Percentiles rank a stretch among this genome's conserved stretches.
Evolutionary conservation across 2,113 vertebrate species (phyloP).

Genomic region (Entosphenus tridentatus): DNA sequence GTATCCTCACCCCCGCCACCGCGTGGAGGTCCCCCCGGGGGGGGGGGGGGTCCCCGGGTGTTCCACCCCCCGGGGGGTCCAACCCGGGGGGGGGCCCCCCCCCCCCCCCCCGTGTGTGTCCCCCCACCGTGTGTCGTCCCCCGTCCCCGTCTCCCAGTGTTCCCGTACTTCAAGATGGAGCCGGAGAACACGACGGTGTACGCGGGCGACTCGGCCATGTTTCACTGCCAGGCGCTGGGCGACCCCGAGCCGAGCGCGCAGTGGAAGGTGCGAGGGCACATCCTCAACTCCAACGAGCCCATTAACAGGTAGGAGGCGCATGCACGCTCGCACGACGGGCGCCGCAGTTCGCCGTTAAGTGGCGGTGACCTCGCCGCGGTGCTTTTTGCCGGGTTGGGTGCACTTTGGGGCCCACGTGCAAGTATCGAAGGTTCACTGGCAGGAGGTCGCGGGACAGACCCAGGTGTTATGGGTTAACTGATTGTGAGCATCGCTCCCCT

Average conservation of each 20-base stretch:
- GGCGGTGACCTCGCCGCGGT: no score
- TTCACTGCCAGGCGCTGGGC: constrained; percentile 74
- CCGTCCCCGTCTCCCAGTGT: constrained; percentile 28
- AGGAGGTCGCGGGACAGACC: no score
- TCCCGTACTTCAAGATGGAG: constrained; percentile 55
- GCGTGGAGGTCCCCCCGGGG: no score
- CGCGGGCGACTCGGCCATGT: constrained; percentile 68
- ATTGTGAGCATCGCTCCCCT: no score
- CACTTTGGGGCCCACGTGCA: not conserved
- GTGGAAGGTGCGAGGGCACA: constrained; percentile 72
- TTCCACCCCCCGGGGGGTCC: no score
- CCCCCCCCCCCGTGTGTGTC: fast-evolving
- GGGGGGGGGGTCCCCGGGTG: no score
- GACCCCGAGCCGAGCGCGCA: constrained; percentile 64
- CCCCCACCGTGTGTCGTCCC: fast-evolving
- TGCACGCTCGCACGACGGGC: no score
- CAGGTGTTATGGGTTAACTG: no score
- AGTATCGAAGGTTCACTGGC: not conserved
- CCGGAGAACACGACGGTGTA: constrained; percentile 77
- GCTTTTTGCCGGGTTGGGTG: not conserved
- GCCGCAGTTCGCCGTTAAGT: no score
- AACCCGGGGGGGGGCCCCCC: no score
- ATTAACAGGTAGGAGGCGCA: constrained; percentile 29
- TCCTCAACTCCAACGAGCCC: constrained; percentile 34
- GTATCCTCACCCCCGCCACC: no score